phyloP scores from a whole-genome alignment of 2,797 vertebrate genomes.

The Morus bassanus region DNA sequence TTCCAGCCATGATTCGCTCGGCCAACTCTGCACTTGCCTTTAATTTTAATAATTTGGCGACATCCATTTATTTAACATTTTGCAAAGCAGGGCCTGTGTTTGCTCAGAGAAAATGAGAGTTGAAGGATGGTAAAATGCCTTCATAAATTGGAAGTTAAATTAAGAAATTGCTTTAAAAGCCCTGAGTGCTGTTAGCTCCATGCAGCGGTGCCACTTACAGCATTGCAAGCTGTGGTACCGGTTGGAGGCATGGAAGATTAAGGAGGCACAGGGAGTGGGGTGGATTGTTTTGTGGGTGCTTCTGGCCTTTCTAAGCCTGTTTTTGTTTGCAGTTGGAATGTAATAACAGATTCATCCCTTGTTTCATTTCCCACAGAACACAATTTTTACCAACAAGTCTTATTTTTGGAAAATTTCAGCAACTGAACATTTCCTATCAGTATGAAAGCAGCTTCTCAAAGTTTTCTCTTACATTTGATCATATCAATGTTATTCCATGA shows the following conservation, averaged over 20 bases:
- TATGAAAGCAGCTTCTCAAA: background rate
- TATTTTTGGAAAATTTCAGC: background rate
- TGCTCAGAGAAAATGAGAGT: slow-evolving; percentile 44
- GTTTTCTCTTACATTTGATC: background rate
- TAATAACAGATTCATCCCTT: background rate
- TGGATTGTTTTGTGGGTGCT: background rate
- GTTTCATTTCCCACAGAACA: background rate
- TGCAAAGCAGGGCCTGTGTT: background rate
- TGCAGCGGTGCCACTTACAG: background rate
- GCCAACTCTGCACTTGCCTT: slow-evolving; percentile 32
- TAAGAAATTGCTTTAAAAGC: background rate
- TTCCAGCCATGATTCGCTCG: slow-evolving; percentile 23
- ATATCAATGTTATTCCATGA: fast-evolving
- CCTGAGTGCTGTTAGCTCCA: background rate
- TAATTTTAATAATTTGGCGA: slow-evolving; percentile 50
- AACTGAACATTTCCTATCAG: background rate
- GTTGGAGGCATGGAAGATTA: background rate
- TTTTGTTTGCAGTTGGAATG: background rate
- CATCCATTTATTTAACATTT: background rate
- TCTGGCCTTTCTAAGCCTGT: background rate
- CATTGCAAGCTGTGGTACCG: background rate
- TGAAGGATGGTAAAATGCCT: slow-evolving; percentile 48
- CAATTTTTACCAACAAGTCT: background rate
- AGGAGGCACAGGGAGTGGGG: background rate
- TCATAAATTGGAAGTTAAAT: slow-evolving; percentile 29